Evolutionary conservation across 2,113 vertebrate genomes (phyloP).

Genomic region (Quiscalus mexicanus): DNA sequence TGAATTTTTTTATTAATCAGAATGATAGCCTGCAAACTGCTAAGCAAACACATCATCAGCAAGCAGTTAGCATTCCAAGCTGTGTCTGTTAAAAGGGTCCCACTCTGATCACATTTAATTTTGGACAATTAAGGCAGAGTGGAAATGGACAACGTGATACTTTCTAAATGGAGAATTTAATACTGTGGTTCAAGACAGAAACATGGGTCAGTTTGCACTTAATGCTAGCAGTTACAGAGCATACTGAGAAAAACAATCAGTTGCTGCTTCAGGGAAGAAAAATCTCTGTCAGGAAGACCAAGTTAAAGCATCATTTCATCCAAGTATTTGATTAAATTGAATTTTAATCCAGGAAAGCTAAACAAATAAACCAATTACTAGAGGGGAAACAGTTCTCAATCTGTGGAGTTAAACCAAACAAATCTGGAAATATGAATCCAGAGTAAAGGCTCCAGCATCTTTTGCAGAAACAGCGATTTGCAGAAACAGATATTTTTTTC

Average conservation of each 20-base stretch:
- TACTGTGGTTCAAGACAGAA: not conserved
- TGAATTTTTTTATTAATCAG: not conserved
- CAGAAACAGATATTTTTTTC: not conserved
- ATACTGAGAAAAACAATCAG: not conserved
- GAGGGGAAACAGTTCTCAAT: not conserved
- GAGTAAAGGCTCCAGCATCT: not conserved
- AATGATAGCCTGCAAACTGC: conserved; percentile 50
- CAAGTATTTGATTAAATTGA: conserved; percentile 30
- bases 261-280: not conserved
- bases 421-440: not conserved
- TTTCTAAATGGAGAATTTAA: not conserved
- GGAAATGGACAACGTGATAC: not conserved
- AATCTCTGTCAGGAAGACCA: not conserved
- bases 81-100: not conserved
- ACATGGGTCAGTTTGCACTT: not conserved
- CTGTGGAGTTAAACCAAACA: not conserved
- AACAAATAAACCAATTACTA: not conserved
- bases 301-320: conserved; percentile 22
- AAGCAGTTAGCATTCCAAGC: not conserved
- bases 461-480: not conserved
- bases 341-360: conserved; percentile 35
- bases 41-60: conserved; percentile 36
- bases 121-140: not conserved
- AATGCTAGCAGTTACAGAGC: not conserved
- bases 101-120: not conserved